Evolutionary conservation across 2,113 vertebrate species (phyloP).

Genomic region (Spermophilus dauricus): DNA sequence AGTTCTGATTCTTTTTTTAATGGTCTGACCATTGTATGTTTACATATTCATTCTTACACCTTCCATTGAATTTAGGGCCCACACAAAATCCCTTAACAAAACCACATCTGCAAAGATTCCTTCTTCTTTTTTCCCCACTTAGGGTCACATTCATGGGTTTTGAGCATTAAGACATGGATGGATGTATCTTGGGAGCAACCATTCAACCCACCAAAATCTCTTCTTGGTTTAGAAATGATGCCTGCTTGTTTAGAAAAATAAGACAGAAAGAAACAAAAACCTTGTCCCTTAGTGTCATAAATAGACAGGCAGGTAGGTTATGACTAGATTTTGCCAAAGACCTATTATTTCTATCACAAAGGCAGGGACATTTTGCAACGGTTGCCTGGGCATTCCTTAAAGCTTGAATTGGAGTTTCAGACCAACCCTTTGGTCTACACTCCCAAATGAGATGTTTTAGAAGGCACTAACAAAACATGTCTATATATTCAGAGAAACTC

Average conservation of each 20-base stretch:
- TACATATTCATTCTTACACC: not conserved
- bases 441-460: not conserved
- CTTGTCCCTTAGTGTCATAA: not conserved
- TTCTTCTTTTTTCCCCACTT: constrained; percentile 6
- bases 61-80: not conserved
- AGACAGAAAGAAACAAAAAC: not conserved
- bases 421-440: not conserved
- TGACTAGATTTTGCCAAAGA: not conserved
- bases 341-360: not conserved
- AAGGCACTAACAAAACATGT: not conserved
- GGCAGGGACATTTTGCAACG: not conserved
- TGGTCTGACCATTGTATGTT: not conserved
- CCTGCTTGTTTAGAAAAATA: not conserved
- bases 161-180: not conserved
- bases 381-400: not conserved
- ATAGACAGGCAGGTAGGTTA: not conserved
- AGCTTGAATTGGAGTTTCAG: not conserved
- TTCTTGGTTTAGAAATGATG: constrained; percentile 38
- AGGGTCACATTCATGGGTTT: not conserved
- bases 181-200: not conserved
- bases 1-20: constrained; percentile 4
- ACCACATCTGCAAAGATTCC: not conserved
- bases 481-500: not conserved
- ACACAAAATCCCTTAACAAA: not conserved
- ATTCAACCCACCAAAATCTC: not conserved